Evolutionary conservation across 2,797 vertebrate genomes (phyloP).

Genomic region (Macrochelys suwanniensis): DNA sequence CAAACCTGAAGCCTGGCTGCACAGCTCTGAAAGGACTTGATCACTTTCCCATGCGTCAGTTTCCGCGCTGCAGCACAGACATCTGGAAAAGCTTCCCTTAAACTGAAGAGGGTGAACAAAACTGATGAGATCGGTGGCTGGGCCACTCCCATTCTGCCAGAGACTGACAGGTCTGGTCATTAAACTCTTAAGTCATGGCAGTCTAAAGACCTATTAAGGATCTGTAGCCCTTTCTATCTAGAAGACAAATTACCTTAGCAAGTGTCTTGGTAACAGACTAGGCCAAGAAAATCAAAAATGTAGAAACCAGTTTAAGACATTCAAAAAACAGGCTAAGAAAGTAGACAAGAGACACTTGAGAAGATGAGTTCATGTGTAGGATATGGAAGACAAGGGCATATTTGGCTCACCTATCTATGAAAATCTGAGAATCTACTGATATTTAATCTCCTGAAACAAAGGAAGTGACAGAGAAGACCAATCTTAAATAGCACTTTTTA

Average conservation of each 20-base stretch:
- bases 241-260: background rate
- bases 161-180: background rate
- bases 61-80: background rate
- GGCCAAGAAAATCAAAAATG: background rate
- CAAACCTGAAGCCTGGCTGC: background rate
- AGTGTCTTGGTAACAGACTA: background rate
- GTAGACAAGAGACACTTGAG: background rate
- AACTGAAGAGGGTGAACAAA: constrained; percentile 4
- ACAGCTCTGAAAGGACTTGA: background rate
- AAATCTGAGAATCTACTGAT: background rate
- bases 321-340: background rate
- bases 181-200: background rate
- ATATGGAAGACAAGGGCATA: background rate
- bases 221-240: background rate
- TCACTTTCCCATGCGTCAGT: background rate
- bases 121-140: background rate
- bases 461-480: background rate
- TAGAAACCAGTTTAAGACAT: background rate
- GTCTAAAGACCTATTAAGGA: background rate
- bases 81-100: background rate
- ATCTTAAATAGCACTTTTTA: background rate
- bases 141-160: background rate
- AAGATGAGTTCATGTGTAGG: background rate
- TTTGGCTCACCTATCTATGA: background rate
- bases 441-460: background rate